Conservation (phyloP, 2,888 invertebrate species). For the Biston stratarius region DNA sequence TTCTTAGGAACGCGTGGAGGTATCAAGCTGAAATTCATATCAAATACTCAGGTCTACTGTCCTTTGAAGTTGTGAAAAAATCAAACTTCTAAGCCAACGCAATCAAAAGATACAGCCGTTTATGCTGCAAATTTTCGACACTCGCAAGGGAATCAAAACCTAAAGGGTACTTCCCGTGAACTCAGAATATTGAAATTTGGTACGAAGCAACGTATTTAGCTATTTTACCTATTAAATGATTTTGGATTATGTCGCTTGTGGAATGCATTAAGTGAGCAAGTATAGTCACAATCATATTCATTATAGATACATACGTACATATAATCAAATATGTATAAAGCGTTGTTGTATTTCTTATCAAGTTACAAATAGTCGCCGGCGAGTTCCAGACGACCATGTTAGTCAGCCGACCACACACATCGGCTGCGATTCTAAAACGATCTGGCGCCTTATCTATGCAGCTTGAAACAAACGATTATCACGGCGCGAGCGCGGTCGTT, state of each 20-base stretch:
- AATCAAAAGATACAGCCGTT: no score
- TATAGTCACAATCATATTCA: background rate
- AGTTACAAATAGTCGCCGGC: conserved; percentile 18
- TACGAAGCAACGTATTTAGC: no score
- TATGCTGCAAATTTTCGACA: no score
- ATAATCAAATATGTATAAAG: conserved; percentile 1
- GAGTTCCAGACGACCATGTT: conserved; percentile 38
- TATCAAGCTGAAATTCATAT: no score
- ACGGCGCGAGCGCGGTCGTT: conserved; percentile 56
- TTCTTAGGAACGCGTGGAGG: no score
- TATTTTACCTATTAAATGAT: background rate
- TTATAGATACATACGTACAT: background rate
- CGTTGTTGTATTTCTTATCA: conserved; percentile 39
- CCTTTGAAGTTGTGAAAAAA: no score
- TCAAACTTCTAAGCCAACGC: no score
- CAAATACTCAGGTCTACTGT: no score
- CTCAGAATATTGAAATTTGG: no score
- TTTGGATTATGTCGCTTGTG: background rate
- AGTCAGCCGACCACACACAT: conserved; percentile 59
- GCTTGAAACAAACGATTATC: conserved; percentile 73
- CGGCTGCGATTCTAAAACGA: conserved; percentile 43
- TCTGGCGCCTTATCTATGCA: conserved; percentile 54
- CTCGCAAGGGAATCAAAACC: no score
- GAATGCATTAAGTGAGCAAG: background rate
- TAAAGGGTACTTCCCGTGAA: no score